A percentile compares a stretch with the other conserved stretches of the same genome.
Conservation (phyloP, 2,888 invertebrate genomes). For the Lydus trimaculatus region DNA sequence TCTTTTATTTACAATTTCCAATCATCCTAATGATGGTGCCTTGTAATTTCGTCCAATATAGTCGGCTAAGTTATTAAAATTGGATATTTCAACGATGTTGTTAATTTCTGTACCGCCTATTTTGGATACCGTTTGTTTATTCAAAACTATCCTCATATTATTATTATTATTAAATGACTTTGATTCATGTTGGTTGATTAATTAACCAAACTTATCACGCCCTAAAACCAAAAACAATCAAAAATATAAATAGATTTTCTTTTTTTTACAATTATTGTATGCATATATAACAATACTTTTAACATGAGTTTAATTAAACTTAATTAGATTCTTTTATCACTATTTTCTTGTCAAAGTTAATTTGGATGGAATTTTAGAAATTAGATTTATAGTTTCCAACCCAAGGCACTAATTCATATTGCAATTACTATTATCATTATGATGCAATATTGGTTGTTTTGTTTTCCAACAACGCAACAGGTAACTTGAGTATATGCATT, state of each 20-base stretch:
- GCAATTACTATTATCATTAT: slow-evolving; percentile 15
- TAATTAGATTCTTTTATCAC: not conserved
- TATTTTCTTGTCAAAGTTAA: slow-evolving; percentile 27
- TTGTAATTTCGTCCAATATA: not conserved
- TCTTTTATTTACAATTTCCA: not conserved
- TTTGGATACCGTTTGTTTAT: slow-evolving; percentile 29
- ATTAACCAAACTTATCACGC: slow-evolving; percentile 23
- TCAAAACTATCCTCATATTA: slow-evolving; percentile 9
- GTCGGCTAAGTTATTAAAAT: not conserved
- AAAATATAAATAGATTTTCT: not conserved
- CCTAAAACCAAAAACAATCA: slow-evolving; percentile 15
- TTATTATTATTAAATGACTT: slow-evolving; percentile 14
- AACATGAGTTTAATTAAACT: slow-evolving; percentile 17
- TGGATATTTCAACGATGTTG: not conserved
- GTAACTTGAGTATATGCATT: slow-evolving; percentile 21
- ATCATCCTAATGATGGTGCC: not conserved
- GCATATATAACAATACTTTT: not conserved
- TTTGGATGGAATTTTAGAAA: slow-evolving; percentile 32
- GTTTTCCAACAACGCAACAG: slow-evolving; percentile 11
- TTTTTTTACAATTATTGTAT: not conserved
- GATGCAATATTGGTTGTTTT: not conserved
- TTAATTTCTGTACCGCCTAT: slow-evolving; percentile 25
- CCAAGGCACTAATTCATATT: slow-evolving; percentile 7
- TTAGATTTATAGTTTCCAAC: slow-evolving; percentile 18
- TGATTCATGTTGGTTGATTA: slow-evolving; percentile 29